Percentiles rank a stretch among this genome's conserved stretches.
Evolutionary conservation across 2,113 vertebrate species (phyloP).

Genomic region (Globicephala melas): DNA sequence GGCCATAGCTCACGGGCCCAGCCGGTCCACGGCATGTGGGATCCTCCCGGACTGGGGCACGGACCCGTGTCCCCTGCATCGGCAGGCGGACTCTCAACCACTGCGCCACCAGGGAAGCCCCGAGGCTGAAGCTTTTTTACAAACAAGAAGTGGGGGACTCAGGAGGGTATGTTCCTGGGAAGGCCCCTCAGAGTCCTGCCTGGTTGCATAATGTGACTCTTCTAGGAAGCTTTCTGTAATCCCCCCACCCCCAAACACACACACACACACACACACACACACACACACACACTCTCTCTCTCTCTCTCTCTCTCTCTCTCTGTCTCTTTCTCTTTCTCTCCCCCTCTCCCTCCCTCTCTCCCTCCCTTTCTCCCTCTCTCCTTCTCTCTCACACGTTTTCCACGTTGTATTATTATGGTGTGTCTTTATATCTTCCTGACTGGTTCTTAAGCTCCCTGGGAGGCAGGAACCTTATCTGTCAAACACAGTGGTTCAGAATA

Average conservation of each 20-base stretch:
- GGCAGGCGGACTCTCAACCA: too few relatives aligned
- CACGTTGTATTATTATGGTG: neutral
- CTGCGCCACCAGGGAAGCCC: too few relatives aligned
- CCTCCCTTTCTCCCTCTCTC: neutral
- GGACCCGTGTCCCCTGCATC: too few relatives aligned
- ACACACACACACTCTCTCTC: neutral
- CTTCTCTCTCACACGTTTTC: neutral
- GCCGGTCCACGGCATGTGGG: too few relatives aligned
- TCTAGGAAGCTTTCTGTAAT: neutral
- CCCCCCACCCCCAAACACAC: neutral
- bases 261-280: neutral
- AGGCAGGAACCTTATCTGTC: neutral
- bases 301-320: fast-evolving
- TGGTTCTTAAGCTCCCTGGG: neutral
- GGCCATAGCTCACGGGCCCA: too few relatives aligned
- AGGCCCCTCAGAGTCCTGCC: neutral
- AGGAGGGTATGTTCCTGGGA: neutral
- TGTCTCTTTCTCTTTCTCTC: neutral
- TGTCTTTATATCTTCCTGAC: neutral
- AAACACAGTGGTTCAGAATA: neutral
- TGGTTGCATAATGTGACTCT: neutral
- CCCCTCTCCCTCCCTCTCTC: neutral
- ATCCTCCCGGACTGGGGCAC: too few relatives aligned
- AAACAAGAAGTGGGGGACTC: neutral
- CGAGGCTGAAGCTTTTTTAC: neutral